Evolutionary conservation across 2,888 invertebrate genomes (phyloP), one percentile per base, ranked within the genome.

Genomic region (Folsomia candida): DNA sequence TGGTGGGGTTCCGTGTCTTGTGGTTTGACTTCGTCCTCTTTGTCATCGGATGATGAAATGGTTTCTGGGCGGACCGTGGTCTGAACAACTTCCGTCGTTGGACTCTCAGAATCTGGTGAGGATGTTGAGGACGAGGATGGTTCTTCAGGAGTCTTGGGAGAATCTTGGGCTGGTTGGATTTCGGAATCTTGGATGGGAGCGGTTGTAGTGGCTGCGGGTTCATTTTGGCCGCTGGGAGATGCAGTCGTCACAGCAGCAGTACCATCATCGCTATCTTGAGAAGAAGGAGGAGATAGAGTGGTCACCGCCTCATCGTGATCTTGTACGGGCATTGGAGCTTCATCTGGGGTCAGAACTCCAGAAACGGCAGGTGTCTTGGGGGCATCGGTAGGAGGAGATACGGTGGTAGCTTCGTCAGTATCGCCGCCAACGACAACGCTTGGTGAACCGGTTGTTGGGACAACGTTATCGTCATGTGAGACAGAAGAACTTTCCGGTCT

Each of bases 201-300:
- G 37, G 37, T 9, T 9, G 37, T 37, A 9, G 37, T 37, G 37
- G 14, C 37, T 4, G 14, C 14, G 37, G 37, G 37, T 14, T 37
- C 37, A 9, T 37, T 14, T 14, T 37, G 6, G 4, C 14, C 14
- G 14, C 6, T 37, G 14, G 37, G 37, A 9, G 37, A 37, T 9
- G 37, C 4, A 9, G 37, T 37, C 14, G 37, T 37, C 14, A 37
- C 37, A 37, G 6, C 37, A 37, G 6, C 37, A 37, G 37, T 65
- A 65, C 67, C 29, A 27, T 76, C 71, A 51, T 75, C 75, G 47
- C 74, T 58, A 24, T 66, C 22, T 29, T 60, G 63, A 61, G 57
- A 51, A 37, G 69, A 27, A 61, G 57, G 27, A 37, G 69, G 20
- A 20, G 18, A 26, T 24, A 9, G 11, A 25, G 47, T 47, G 51